These are phyloP conservation scores for Nymphalis urticae DNA, from an alignment of 2,888 invertebrate species.

Conservation along the genomic window DNA sequence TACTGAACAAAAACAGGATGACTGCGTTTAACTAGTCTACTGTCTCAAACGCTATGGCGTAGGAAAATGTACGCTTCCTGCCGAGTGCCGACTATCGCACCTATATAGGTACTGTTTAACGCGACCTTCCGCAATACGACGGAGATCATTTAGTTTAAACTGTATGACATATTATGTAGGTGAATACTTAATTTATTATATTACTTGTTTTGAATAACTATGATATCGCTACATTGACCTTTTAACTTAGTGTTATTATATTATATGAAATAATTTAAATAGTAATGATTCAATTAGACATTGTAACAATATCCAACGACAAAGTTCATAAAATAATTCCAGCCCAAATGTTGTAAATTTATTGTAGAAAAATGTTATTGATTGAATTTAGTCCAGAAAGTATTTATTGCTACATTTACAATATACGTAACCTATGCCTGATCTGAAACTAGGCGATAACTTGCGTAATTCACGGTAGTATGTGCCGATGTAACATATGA, in stretches of 20 bases:
- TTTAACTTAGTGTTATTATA: background rate
- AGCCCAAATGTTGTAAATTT: too few species aligned
- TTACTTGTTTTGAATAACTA: background rate
- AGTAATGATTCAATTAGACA: background rate
- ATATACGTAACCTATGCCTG: slow-evolving; percentile 22
- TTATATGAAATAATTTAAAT: background rate
- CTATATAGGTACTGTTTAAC: slow-evolving; percentile 51
- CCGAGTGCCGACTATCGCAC: slow-evolving; percentile 56
- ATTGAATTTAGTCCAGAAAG: too few species aligned
- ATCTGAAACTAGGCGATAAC: slow-evolving; percentile 39
- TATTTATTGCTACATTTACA: background rate
- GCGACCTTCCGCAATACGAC: slow-evolving; percentile 17
- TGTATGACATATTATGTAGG: background rate
- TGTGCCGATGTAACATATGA: slow-evolving; percentile 38
- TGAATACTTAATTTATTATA: background rate
- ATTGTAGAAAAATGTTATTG: too few species aligned
- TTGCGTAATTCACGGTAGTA: slow-evolving; percentile 46
- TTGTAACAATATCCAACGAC: background rate
- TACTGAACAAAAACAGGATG: slow-evolving; percentile 41
- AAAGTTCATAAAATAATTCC: too few species aligned
- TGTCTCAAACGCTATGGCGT: slow-evolving; percentile 43
- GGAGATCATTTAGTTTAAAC: background rate
- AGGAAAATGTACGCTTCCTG: slow-evolving; percentile 66
- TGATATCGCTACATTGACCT: slow-evolving; percentile 1
- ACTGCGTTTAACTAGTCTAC: slow-evolving; percentile 41